phyloP scores from a whole-genome alignment of 2,888 invertebrate species.

The Baccha elongata region DNA sequence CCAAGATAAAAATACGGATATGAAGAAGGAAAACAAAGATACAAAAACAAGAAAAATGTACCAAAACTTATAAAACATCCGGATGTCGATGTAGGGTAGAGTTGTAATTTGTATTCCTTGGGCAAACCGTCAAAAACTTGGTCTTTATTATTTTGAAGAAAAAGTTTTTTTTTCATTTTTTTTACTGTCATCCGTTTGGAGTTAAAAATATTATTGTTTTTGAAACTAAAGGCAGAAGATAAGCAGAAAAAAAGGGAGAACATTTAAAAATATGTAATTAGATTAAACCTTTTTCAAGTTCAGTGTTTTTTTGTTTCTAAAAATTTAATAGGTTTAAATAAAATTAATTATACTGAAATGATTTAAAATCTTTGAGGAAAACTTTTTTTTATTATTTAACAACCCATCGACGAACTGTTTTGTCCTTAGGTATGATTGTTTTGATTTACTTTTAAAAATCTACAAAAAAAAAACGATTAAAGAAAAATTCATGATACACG shows the following conservation, averaged over 20 bases:
- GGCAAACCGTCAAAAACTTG: constrained; percentile 34
- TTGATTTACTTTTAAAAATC: no score
- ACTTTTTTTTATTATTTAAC: no score
- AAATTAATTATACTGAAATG: no score
- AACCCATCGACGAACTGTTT: no score
- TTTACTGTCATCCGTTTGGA: not conserved
- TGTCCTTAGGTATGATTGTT: no score
- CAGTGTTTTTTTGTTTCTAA: no score
- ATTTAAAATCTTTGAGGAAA: no score
- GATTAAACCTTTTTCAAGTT: no score
- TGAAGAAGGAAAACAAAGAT: not conserved
- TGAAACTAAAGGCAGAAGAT: not conserved
- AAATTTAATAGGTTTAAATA: no score
- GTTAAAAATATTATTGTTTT: constrained; percentile 21
- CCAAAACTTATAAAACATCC: constrained; percentile 33
- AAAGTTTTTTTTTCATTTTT: not conserved
- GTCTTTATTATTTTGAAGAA: constrained; percentile 28
- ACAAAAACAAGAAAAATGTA: constrained; percentile 9
- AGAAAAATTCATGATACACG: no score
- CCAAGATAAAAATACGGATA: not conserved
- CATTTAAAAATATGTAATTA: no score
- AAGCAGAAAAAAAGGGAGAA: not conserved
- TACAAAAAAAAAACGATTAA: no score
- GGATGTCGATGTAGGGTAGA: constrained; percentile 23
- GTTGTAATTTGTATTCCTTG: constrained; percentile 25